Conservation (phyloP, 2,113 vertebrate species). For the Hippopotamus amphibius region DNA sequence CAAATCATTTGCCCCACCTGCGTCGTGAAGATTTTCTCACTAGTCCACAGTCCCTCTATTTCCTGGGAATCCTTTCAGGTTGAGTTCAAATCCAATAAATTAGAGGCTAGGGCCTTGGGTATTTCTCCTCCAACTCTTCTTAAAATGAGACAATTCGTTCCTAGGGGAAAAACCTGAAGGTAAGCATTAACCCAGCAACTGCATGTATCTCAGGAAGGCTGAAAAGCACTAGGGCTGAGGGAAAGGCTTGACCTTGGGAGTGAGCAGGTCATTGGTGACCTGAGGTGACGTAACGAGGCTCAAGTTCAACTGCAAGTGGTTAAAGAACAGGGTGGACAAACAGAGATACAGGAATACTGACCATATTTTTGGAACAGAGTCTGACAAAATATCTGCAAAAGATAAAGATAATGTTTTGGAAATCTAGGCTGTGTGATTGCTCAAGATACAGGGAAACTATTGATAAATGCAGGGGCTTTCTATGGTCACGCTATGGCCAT, state of each 20-base stretch:
- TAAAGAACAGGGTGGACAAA: not conserved
- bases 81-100: not conserved
- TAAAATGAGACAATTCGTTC: not conserved
- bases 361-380: not conserved
- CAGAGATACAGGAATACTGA: not conserved
- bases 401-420: not conserved
- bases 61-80: not conserved
- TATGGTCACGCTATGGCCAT: not conserved
- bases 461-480: conserved; percentile 14
- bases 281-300: not conserved
- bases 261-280: not conserved
- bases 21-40: not conserved
- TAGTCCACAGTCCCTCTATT: not conserved
- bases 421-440: not conserved
- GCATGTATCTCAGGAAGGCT: not conserved
- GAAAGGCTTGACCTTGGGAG: not conserved
- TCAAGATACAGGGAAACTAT: not conserved
- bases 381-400: not conserved
- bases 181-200: not conserved
- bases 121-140: not conserved
- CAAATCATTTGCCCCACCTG: not conserved
- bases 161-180: not conserved
- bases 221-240: not conserved
- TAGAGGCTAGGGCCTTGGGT: not conserved
- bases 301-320: not conserved